Base-by-base conservation (phyloP, 2,113 vertebrate species). In the Eidolon helvum region DNA sequence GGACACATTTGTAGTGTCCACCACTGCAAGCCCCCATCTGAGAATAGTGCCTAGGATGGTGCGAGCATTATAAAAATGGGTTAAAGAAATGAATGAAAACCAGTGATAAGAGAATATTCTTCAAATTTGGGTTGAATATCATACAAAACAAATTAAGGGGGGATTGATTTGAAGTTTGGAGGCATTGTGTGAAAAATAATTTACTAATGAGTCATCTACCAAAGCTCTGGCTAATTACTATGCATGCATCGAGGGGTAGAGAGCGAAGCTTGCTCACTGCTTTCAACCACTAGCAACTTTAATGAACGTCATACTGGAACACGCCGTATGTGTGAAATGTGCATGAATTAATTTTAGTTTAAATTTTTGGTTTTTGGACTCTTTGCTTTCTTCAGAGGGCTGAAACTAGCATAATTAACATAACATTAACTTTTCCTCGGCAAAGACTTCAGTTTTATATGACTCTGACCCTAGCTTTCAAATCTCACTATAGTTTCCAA, bases 321-420 rank as follows among this genome's bases (percentile, higher is more conserved):
- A 80, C 40, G 61, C 55, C 38, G 21, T 83, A 53, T 72, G 83
- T 95, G 84, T 96, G 79, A 91, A 90, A 95, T 95, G 92, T n/a
- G 28, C 71, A 80, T 87, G 75, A 82, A 92, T 95, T 85, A 77
- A 90, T 91, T 97, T 95, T 69, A 92, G 92, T 85, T 91, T 96
- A 88, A 97, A 87, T 59, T 75, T 96, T 95, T 90, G 48, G 43
- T 77, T 82, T 95, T 95, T 43, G 55, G 50, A 93, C 63, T 15
- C 66, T 92, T 84, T 95, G 38, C 66, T 90, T 94, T 90, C 28
- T 63, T 97, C 77, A 78, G 77, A 72, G 21, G 38, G 38, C 19
- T 96, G 24, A 80, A 35, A 69, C 38, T 71, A 63, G 79, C 40
- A 53, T 91, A 90, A 91, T 95, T 90, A 93, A 72, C 79, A 94